Conservation (phyloP, 2,888 invertebrate species). For the Brachyptera putata region DNA sequence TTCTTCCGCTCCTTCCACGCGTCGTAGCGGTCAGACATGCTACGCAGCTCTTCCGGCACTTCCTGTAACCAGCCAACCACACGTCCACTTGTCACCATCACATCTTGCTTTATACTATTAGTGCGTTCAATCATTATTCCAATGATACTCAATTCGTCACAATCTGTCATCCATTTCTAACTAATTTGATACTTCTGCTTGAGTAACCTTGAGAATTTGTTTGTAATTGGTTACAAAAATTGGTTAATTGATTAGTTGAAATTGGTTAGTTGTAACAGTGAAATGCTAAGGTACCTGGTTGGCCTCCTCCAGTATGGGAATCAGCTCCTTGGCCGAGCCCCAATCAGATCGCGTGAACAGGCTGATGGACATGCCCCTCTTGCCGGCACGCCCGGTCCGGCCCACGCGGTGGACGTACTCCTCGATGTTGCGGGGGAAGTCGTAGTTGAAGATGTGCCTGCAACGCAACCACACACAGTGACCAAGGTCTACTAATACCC, state of each 20-base stretch:
- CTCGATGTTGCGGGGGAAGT: conserved; percentile 91
- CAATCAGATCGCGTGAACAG: conserved; percentile 78
- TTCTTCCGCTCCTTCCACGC: conserved; percentile 62
- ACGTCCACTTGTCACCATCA: no score
- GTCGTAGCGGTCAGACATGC: conserved; percentile 71
- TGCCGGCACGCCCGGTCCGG: conserved; percentile 89
- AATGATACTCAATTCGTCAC: no score
- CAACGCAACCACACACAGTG: conserved; percentile 35
- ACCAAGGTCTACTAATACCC: no score
- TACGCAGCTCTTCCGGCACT: conserved; percentile 67
- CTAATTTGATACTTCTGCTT: no score
- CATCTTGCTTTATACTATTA: neutral
- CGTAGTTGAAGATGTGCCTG: conserved; percentile 85
- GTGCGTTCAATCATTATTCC: neutral
- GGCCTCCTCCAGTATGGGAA: conserved; percentile 82
- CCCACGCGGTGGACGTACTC: conserved; percentile 97
- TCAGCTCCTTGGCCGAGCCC: conserved; percentile 74
- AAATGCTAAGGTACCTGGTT: no score
- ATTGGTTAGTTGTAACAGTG: no score
- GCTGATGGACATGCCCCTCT: conserved; percentile 75
- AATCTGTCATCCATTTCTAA: no score
- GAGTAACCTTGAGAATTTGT: no score
- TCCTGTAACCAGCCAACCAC: conserved; percentile 52
- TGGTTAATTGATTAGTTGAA: no score
- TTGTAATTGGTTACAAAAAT: no score